Percentiles rank a stretch among this genome's conserved stretches.
phyloP scores from a whole-genome alignment of 2,888 invertebrate genomes.

The Drosophila colorata region DNA sequence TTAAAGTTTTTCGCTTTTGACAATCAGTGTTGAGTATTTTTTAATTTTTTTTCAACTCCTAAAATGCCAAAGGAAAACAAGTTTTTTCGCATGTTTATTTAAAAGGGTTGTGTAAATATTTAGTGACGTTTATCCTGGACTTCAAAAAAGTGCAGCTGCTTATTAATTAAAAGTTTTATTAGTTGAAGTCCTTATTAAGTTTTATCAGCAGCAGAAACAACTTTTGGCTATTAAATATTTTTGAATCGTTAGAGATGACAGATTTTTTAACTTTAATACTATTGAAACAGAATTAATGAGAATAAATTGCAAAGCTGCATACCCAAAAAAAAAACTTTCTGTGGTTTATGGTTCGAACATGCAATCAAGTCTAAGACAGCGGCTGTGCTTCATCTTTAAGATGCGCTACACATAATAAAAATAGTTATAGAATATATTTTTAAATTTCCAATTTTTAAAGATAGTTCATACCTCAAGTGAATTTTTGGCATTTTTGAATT shows the following conservation, averaged over 20 bases:
- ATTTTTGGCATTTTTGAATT: too few species aligned
- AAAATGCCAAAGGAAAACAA: constrained; percentile 3
- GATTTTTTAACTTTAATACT: background rate
- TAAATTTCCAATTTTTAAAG: too few species aligned
- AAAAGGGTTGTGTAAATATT: constrained; percentile 17
- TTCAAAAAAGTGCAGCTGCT: constrained; percentile 15
- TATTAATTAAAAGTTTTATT: constrained; percentile 47
- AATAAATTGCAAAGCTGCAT: background rate
- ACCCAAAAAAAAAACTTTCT: too few species aligned
- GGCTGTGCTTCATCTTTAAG: too few species aligned
- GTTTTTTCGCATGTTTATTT: constrained; percentile 22
- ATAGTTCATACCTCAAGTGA: too few species aligned
- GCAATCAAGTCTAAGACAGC: too few species aligned
- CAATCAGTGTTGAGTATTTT: constrained; percentile 44
- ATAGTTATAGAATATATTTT: too few species aligned
- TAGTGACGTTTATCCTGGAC: constrained; percentile 9
- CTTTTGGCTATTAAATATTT: constrained; percentile 1
- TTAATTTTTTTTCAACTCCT: background rate
- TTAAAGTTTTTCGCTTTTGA: constrained; percentile 33
- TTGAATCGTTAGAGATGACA: background rate
- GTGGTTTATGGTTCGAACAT: too few species aligned
- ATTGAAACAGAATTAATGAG: background rate
- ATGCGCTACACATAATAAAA: too few species aligned
- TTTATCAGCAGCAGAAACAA: background rate
- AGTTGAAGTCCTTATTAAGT: constrained; percentile 4